Percentiles rank a stretch among this genome's conserved stretches.
Conservation (phyloP, 2,888 invertebrate genomes). For the Drosophila meridiana region DNA sequence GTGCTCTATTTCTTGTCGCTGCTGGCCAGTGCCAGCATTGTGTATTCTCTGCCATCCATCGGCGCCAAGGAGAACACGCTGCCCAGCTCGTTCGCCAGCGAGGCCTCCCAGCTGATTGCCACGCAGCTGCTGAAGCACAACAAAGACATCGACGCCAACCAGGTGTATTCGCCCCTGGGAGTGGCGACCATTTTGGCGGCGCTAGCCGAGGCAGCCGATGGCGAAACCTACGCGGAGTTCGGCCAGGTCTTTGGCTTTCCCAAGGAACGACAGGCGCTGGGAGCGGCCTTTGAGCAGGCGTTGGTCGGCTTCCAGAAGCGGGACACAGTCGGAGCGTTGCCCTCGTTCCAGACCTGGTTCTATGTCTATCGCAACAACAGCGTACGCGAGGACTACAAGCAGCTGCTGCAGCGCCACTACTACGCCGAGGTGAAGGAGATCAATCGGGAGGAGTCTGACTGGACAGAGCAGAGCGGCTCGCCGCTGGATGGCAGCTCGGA, state of each 20-base stretch:
- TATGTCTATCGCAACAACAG: constrained; percentile 89
- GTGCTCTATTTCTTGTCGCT: constrained; percentile 46
- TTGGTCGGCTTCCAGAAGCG: constrained; percentile 75
- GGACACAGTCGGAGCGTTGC: constrained; percentile 77
- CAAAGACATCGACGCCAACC: constrained; percentile 85
- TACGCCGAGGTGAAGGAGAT: constrained; percentile 87
- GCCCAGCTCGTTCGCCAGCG: constrained; percentile 73
- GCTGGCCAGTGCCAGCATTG: constrained; percentile 37
- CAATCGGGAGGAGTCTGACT: constrained; percentile 76
- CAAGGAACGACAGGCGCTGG: constrained; percentile 83
- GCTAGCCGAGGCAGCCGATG: constrained; percentile 88
- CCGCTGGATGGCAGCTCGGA: constrained; percentile 38
- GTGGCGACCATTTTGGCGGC: constrained; percentile 88
- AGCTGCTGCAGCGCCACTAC: constrained; percentile 87
- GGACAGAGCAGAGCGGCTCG: constrained; percentile 76
- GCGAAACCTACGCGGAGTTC: constrained; percentile 87
- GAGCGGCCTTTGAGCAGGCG: constrained; percentile 76
- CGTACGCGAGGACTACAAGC: constrained; percentile 87
- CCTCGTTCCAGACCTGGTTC: constrained; percentile 89
- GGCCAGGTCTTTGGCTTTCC: constrained; percentile 87
- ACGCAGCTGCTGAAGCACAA: constrained; percentile 82
- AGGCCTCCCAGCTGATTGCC: constrained; percentile 83
- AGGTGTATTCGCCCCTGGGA: constrained; percentile 89
- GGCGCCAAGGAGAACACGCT: constrained; percentile 26
- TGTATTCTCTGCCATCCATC: constrained; percentile 42